These are phyloP conservation scores for Gallirallus australis DNA, from an alignment of 2,797 vertebrate species.

Conservation along the genomic window DNA sequence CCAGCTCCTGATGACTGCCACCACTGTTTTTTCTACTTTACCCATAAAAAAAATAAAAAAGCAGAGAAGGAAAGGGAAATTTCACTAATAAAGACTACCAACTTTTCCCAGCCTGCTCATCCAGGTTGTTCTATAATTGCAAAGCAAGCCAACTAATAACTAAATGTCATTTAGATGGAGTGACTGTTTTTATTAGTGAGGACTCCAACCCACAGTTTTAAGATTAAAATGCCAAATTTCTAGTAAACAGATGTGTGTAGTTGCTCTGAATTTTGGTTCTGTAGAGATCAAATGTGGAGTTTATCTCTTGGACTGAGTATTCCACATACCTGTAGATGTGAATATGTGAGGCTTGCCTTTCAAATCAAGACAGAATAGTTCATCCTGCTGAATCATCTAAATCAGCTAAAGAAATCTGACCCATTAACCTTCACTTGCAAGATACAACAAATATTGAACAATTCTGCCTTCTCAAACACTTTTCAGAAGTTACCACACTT, in stretches of 20 bases:
- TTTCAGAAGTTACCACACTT: not conserved
- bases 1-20: not conserved
- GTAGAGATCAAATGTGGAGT: not conserved
- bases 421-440: not conserved
- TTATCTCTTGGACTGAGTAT: not conserved
- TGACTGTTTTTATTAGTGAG: not conserved
- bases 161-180: not conserved
- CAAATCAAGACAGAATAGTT: not conserved
- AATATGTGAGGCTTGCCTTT: not conserved
- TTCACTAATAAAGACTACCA: not conserved
- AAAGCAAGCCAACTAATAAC: not conserved
- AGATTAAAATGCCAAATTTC: not conserved
- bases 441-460: not conserved
- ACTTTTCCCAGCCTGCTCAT: not conserved
- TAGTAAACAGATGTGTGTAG: not conserved
- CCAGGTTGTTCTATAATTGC: not conserved
- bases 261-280: not conserved
- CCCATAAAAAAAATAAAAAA: not conserved
- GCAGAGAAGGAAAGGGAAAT: not conserved
- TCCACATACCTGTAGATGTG: not conserved
- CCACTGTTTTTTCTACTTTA: not conserved
- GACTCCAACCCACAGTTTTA: not conserved
- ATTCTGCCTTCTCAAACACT: not conserved
- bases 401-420: not conserved
- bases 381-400: not conserved